These are phyloP conservation scores for Tadarida brasiliensis DNA, from an alignment of 2,797 vertebrate genomes.

Conservation along the genomic window DNA sequence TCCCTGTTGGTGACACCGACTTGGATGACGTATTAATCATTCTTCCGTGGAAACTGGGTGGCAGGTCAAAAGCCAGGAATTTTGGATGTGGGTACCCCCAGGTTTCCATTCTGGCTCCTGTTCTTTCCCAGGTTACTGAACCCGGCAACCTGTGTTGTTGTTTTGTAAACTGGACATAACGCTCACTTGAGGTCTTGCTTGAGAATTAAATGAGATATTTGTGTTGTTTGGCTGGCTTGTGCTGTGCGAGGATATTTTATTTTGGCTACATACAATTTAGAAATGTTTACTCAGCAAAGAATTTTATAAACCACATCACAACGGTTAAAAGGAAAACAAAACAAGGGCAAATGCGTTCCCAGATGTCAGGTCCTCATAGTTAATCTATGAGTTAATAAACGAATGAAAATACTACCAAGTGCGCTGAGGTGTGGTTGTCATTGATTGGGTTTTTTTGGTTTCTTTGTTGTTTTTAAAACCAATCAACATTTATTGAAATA, in stretches of 20 bases:
- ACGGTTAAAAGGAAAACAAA: neutral
- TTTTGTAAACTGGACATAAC: neutral
- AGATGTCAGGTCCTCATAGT: neutral
- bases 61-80: neutral
- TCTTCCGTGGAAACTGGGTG: neutral
- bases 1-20: neutral
- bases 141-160: neutral
- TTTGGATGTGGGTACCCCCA: neutral
- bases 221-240: neutral
- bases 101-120: neutral
- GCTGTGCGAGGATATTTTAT: neutral
- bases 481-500: neutral
- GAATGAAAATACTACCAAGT: neutral
- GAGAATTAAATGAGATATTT: neutral
- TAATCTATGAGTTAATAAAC: neutral
- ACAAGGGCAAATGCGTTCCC: neutral
- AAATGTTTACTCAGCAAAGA: neutral
- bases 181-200: neutral
- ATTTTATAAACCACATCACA: neutral
- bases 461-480: conserved; percentile 6
- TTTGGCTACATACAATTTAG: neutral
- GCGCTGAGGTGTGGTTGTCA: neutral
- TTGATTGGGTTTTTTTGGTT: neutral
- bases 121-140: neutral
- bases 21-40: neutral